phyloP scores from a whole-genome alignment of 2,797 vertebrate species.

The Microcaecilia unicolor region DNA sequence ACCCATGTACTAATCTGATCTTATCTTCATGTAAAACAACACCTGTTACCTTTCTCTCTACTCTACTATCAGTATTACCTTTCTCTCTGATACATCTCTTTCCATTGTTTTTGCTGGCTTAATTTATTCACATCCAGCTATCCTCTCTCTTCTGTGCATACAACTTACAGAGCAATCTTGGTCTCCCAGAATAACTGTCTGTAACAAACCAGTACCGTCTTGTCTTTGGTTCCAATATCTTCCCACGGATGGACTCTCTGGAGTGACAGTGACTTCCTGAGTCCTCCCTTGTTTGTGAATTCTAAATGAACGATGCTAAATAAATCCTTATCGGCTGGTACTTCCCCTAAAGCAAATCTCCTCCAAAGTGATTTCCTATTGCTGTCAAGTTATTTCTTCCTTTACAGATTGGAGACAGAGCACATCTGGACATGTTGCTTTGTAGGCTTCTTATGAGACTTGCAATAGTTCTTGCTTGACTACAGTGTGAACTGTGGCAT shows the following conservation, averaged over 20 bases:
- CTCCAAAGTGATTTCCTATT: slow-evolving; percentile 29
- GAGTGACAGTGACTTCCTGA: slow-evolving; percentile 27
- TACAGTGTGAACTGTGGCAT: slow-evolving; percentile 9
- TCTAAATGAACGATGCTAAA: slow-evolving; percentile 35
- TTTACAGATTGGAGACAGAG: slow-evolving; percentile 11
- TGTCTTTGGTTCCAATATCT: slow-evolving; percentile 17
- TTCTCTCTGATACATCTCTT: too few relatives aligned
- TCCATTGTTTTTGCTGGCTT: too few relatives aligned
- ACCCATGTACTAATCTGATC: too few relatives aligned
- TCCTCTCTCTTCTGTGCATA: too few relatives aligned
- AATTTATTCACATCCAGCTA: too few relatives aligned
- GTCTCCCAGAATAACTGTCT: too few relatives aligned
- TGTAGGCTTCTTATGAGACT: too few relatives aligned
- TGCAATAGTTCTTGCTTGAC: slow-evolving; percentile 14
- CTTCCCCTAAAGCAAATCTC: slow-evolving; percentile 29
- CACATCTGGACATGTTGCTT: slow-evolving; percentile 1
- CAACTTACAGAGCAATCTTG: too few relatives aligned
- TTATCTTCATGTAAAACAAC: too few relatives aligned
- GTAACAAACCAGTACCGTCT: too few relatives aligned
- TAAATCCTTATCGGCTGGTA: slow-evolving; percentile 13
- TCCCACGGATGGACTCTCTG: slow-evolving; percentile 39
- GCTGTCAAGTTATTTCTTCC: slow-evolving; percentile 15
- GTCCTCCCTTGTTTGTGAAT: slow-evolving; percentile 36
- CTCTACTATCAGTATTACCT: too few relatives aligned
- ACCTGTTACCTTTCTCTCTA: too few relatives aligned